These are phyloP conservation scores for Acanthochromis polyacanthus DNA, from an alignment of 2,113 vertebrate genomes.

Conservation along the genomic window DNA sequence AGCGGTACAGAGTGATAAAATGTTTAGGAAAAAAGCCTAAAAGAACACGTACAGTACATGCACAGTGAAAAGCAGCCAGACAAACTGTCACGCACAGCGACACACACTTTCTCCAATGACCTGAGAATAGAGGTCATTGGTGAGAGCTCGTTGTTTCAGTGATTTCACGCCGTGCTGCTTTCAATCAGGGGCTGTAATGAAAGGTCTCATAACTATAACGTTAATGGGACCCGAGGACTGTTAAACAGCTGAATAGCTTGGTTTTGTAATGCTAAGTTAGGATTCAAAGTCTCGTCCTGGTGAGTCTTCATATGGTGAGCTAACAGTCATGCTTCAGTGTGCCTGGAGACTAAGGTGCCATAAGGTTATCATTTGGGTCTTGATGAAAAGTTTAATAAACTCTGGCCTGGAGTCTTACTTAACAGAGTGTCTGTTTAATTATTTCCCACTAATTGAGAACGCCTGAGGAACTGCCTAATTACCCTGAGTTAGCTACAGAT, in stretches of 20 bases:
- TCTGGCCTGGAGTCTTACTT: conserved; percentile 11
- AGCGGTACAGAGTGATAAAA: conserved; percentile 30
- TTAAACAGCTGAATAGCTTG: conserved; percentile 25
- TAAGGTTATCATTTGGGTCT: conserved; percentile 7
- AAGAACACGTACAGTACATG: background rate
- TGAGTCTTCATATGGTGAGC: background rate
- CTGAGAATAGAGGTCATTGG: conserved; percentile 52
- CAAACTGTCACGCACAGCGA: conserved; percentile 4
- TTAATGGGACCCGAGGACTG: conserved; percentile 41
- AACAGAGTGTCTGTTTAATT: conserved; percentile 28
- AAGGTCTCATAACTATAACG: conserved; percentile 52
- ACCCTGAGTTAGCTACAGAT: background rate
- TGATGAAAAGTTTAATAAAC: conserved; percentile 32
- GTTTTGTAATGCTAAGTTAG: conserved; percentile 17
- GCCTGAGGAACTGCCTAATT: conserved; percentile 26
- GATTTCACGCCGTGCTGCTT: conserved; percentile 76
- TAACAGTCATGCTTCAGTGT: background rate
- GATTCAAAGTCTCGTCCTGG: background rate
- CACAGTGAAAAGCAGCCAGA: background rate
- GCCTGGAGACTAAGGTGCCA: background rate
- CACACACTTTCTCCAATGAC: conserved; percentile 40
- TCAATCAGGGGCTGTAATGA: conserved; percentile 63
- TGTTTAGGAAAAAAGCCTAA: background rate
- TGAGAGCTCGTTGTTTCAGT: conserved; percentile 52
- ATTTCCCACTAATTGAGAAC: conserved; percentile 26